A percentile compares a stretch with the other conserved stretches of the same genome.
Evolutionary conservation across 37 sponge, comb jelly and placozoan species (phyloP).

Genomic region (Theonella swinhoei): DNA sequence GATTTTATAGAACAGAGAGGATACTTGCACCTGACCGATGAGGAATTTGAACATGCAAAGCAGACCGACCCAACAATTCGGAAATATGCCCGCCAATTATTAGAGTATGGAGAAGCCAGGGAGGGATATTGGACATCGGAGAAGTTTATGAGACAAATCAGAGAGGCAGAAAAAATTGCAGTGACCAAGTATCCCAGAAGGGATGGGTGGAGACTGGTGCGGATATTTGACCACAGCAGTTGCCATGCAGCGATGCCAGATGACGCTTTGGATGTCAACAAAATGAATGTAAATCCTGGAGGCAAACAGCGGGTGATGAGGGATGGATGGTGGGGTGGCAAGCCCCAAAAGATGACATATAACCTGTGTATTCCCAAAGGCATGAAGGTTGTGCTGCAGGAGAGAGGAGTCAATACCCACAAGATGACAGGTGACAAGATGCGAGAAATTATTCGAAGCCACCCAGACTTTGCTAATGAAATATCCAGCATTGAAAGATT

Average conservation of each 20-base stretch:
- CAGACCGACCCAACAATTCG: neutral
- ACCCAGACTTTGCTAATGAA: constrained; percentile 39
- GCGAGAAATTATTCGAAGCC: constrained; percentile 14
- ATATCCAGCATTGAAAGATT: constrained; percentile 7
- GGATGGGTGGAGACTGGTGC: constrained; percentile 35
- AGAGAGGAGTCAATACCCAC: constrained; percentile 12
- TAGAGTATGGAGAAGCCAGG: constrained; percentile 24
- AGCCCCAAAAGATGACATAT: constrained; percentile 32
- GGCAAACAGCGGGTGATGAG: constrained; percentile 25
- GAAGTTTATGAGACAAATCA: constrained; percentile 38
- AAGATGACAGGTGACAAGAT: constrained; percentile 25
- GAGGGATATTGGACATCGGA: constrained; percentile 54
- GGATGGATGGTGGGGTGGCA: constrained; percentile 54
- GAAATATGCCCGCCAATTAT: constrained; percentile 9
- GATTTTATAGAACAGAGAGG: constrained; percentile 47
- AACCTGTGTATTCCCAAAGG: constrained; percentile 31
- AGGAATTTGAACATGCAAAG: constrained; percentile 20
- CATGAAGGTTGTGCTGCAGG: constrained; percentile 1
- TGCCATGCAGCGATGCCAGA: constrained; percentile 46
- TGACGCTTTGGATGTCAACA: constrained; percentile 20
- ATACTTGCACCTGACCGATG: constrained; percentile 28
- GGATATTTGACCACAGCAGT: constrained; percentile 63
- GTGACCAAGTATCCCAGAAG: constrained; percentile 34
- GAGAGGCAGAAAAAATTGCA: constrained; percentile 25
- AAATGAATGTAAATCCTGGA: constrained; percentile 48